Percentiles rank a stretch among this genome's conserved stretches.
phyloP scores from a whole-genome alignment of 2,888 invertebrate genomes.

The Monochamus alternatus region DNA sequence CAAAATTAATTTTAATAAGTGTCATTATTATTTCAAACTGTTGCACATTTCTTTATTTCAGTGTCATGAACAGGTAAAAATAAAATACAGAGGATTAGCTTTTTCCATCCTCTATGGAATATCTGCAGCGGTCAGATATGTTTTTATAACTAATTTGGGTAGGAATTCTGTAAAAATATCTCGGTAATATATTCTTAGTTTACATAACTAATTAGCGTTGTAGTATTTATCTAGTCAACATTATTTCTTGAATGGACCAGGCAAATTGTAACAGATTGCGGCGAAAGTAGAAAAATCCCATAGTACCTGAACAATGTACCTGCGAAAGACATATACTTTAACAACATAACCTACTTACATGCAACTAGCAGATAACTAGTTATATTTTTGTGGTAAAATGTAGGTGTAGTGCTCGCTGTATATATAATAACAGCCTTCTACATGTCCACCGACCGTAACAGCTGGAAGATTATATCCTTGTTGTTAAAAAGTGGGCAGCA shows the following conservation, averaged over 20 bases:
- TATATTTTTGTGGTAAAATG: slow-evolving; percentile 20
- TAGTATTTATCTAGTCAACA: neutral
- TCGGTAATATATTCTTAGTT: no score
- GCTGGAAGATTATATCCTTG: slow-evolving; percentile 10
- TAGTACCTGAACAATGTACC: slow-evolving; percentile 15
- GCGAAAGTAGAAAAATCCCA: slow-evolving; percentile 14
- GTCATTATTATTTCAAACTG: no score
- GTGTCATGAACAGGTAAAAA: no score
- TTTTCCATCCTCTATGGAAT: no score
- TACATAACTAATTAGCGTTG: no score
- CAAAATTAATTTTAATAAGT: no score
- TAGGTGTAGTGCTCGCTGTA: slow-evolving; percentile 15
- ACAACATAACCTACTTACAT: slow-evolving; percentile 24
- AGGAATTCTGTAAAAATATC: no score
- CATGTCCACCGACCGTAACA: slow-evolving; percentile 13
- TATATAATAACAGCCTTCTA: slow-evolving; percentile 23
- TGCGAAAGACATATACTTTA: slow-evolving; percentile 21
- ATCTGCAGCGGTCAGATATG: no score
- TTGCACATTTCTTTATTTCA: no score
- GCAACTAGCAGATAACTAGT: slow-evolving; percentile 15
- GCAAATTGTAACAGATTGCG: slow-evolving; percentile 6
- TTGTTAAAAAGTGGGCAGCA: slow-evolving; percentile 4
- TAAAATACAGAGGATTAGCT: no score
- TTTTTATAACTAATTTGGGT: no score
- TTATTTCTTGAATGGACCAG: neutral